Evolutionary conservation across 2,797 vertebrate genomes (phyloP), one percentile per base, ranked within the genome.

Genomic region (Helicolenus hilgendorfi): DNA sequence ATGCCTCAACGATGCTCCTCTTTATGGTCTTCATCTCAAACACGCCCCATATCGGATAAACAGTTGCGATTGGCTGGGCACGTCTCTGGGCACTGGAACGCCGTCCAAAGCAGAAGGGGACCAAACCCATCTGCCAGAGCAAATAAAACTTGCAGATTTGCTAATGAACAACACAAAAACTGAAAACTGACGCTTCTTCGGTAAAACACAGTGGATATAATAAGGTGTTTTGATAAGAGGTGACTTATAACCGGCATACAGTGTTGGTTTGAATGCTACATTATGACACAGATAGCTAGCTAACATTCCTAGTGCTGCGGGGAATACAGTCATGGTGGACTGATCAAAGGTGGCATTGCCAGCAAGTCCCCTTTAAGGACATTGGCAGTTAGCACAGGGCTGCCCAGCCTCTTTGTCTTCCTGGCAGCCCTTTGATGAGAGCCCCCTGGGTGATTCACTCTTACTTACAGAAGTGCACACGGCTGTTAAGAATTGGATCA

Each of bases 401-500:
- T 92, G 81, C 85, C 91, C 75, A 77, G 89, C 94, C 94, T 93
- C 95, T 96, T 96, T 96, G 96, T 96, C 95, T 97, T 96, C 78
- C 92, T 96, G 96, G 95, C 94, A 97, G 95, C 89, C 87, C 94
- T 96, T 96, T 97, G 95, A 97, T 97, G 96, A 95, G 93, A 95
- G 92, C 90, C 96, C 95, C 94, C 84, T 68, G 96, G 94, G 95
- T 95, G 95, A 96, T 95, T 96, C 93, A 95, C 95, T 96, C 92
- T 95, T 95, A 96, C 96, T 96, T 96, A 96, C 93, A 89, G 93
- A 95, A 95, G 95, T 94, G 94, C 90, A 87, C 94, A 93, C 77
- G 90, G 94, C 95, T 95, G 95, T 96, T 97, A 94, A 95, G 95
- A 95, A 96, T 96, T 91, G 93, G 95, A 97, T 97, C 96, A 96